These are phyloP conservation scores for Metaphire vulgaris DNA, from an alignment of 1,140 invertebrate species.

Conservation along the genomic window DNA sequence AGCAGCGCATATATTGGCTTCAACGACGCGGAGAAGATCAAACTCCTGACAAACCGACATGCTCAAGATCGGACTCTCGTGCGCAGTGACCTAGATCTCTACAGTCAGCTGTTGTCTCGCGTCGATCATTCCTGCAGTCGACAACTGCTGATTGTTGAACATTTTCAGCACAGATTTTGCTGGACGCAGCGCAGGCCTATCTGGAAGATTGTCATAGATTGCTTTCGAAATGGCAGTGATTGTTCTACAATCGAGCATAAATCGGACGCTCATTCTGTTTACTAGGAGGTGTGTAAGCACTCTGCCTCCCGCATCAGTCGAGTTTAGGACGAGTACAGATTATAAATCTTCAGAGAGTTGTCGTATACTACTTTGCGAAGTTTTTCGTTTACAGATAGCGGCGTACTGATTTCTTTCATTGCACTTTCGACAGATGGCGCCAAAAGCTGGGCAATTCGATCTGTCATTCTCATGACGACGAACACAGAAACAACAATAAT, in stretches of 20 bases:
- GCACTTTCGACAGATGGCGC: conserved; percentile 24
- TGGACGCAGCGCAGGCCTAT: background rate
- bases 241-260: background rate
- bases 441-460: conserved; percentile 1
- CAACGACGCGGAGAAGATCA: background rate
- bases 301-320: background rate
- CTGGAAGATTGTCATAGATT: background rate
- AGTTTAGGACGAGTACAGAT: background rate
- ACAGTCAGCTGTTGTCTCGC: background rate
- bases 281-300: background rate
- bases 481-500: background rate
- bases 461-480: background rate
- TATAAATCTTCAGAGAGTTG: background rate
- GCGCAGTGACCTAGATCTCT: background rate
- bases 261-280: background rate
- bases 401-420: conserved; percentile 11
- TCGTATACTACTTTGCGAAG: background rate
- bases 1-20: background rate
- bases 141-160: background rate
- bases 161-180: background rate
- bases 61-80: background rate
- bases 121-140: background rate
- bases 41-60: background rate
- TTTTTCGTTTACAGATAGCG: background rate
- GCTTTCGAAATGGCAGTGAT: background rate